These are phyloP conservation scores for Pitangus sulphuratus DNA, from an alignment of 2,797 vertebrate genomes.

Conservation along the genomic window DNA sequence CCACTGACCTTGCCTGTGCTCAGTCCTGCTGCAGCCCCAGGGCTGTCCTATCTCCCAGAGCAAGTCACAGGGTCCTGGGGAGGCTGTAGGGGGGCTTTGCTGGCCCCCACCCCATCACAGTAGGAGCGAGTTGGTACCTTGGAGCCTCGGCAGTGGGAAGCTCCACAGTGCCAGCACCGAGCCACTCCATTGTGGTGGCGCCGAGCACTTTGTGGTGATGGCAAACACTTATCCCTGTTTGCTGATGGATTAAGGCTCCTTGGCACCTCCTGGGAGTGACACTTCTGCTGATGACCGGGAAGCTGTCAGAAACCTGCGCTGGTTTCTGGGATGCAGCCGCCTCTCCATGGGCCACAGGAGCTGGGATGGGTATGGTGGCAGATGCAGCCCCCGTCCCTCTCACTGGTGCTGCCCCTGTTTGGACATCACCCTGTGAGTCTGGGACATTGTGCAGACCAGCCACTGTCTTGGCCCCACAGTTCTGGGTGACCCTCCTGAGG, in stretches of 20 bases:
- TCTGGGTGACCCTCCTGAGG: neutral
- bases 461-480: neutral
- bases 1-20: rapidly evolving
- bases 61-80: rapidly evolving
- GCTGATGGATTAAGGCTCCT: neutral
- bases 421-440: rapidly evolving
- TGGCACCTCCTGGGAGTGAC: rapidly evolving
- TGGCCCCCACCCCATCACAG: rapidly evolving
- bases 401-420: neutral
- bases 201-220: rapidly evolving
- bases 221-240: rapidly evolving
- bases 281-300: rapidly evolving
- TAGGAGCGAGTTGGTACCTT: rapidly evolving
- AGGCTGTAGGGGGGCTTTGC: neutral
- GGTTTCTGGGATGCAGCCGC: neutral
- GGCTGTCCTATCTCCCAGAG: rapidly evolving
- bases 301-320: rapidly evolving
- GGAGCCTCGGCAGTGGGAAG: rapidly evolving
- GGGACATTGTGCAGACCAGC: neutral
- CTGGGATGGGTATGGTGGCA: rapidly evolving
- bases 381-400: neutral
- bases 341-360: rapidly evolving
- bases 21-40: rapidly evolving
- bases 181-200: rapidly evolving
- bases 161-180: rapidly evolving